Base-by-base conservation (phyloP, 2,888 invertebrate genomes). In the Acanthococcus lagerstroemiae region DNA sequence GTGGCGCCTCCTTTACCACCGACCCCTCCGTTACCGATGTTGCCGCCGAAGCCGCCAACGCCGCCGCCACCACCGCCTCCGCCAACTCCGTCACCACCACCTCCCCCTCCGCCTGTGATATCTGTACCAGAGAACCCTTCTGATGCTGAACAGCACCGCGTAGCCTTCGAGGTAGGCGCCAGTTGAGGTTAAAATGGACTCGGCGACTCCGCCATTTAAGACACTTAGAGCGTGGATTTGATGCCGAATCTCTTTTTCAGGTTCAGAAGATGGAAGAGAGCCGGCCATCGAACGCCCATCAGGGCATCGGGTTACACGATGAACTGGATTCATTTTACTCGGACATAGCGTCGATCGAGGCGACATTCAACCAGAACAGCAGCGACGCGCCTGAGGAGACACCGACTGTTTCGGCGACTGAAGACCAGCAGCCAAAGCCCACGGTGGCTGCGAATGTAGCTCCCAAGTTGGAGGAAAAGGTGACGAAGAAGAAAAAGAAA, bases 281-380 rank as follows among this genome's bases (percentile, higher is more conserved):
- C 15, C 12, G 12, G 12, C 9, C 19, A 19, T 48, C 48, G 17
- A 4, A 19, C 1, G 19, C 12, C n/a, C n/a, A n/a, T n/a, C n/a
- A n/a, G n/a, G n/a, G n/a, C n/a, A 55, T 1, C 17, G 17, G 48
- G 15, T 22, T 67, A 17, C 48, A 55, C 55, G 52, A 48, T 9
- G 67, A 48, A 9, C 17, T 67, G n/a, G 55, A 60, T 67, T 60
- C 60, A n/a, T 67, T 67, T 55, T 67, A 67, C 37, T 67, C 67
- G 9, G 67, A 67, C 50, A 61, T 67, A 12, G 67, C 67, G 19
- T 45, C 60, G n/a, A 50, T 67, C 6, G 66, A 66, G 46, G 66
- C 56, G 9, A 25, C 55, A 3, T 24, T 65, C 19, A 46, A 22
- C 46, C 58, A 46, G 12, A n/a, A 48, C 19, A 61, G 19, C 19